Base-by-base conservation (phyloP, 2,113 vertebrate species). In the Hassar affinis region DNA sequence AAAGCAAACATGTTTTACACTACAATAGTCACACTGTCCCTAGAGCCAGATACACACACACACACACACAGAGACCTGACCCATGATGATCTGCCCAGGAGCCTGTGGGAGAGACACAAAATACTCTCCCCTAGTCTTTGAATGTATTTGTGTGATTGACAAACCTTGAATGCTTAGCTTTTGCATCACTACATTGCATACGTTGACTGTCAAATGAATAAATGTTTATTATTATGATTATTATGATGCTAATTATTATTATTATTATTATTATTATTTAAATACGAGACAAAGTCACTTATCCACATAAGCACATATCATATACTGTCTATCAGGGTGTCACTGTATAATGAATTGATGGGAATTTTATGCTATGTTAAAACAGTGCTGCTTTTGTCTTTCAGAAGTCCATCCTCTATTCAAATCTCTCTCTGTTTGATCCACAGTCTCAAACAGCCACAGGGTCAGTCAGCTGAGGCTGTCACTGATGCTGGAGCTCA, bases 381-480 rank as follows among this genome's bases (percentile, higher is more conserved):
- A 62, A 92, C 90, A 92, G 89, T 89, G 82, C 15, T 45, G 74
- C 82, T 79, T 87, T 91, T 91, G 91, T 92, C 2, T 87, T 86
- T 33, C 27, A 52, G 54, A 81, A 85, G 81, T 64, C 84, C 84
- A 89, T 80, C 88, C 86, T 90, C 85, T 92, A 11, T 30, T 75
- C n/a, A 88, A 89, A 78, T 86, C 80, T 88, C 51, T 92, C 66
- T 77, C 71, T 93, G 86, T 93, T 93, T 94, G 87, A 91, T 93
- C 89, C 88, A 57, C 91, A 94, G 93, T 56, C 71, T 90, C 89
- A 91, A 87, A 91, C 85, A 91, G 90, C 90, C 90, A 84, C 79
- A 75, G 83, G 80, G 45, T 87, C 64, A 68, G 20, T 38, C 33
- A 68, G 33, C 64, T 68, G 64, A 87, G 84, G 87, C 91, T 92